Conservation (phyloP, 2,888 invertebrate species). For the Agrotis clavis region DNA sequence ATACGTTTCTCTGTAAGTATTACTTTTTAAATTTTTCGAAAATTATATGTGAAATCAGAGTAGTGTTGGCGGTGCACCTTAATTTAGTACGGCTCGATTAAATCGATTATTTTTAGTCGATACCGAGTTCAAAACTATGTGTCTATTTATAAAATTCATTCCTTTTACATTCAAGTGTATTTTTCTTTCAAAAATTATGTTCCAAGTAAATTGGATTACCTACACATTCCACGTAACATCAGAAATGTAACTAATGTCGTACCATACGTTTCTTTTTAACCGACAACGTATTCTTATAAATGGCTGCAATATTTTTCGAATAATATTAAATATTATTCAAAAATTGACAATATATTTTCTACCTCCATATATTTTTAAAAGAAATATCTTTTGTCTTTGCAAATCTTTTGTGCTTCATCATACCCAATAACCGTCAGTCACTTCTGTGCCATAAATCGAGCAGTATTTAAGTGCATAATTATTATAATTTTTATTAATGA, state of each 20-base stretch:
- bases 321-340: constrained; percentile 3
- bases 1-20: constrained; percentile 67
- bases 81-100: constrained; percentile 48
- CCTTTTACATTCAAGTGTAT: constrained; percentile 14
- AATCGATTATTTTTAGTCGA: constrained; percentile 62
- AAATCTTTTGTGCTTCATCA: constrained; percentile 11
- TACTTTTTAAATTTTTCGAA: constrained; percentile 27
- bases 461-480: background rate
- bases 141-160: constrained; percentile 38
- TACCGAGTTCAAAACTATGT: constrained; percentile 16
- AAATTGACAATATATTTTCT: constrained; percentile 1
- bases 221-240: constrained; percentile 25
- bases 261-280: constrained; percentile 38
- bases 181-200: constrained; percentile 7
- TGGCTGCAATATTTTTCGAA: constrained; percentile 7
- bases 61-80: constrained; percentile 37
- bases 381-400: background rate
- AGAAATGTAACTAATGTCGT: constrained; percentile 26
- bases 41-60: constrained; percentile 42
- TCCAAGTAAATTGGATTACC: constrained; percentile 25
- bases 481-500: background rate
- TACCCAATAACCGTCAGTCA: constrained; percentile 24
- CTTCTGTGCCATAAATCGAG: background rate
- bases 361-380: background rate
- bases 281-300: background rate